Conservation (phyloP, 1,140 invertebrate genomes). For the Drosophila lacertosa region DNA sequence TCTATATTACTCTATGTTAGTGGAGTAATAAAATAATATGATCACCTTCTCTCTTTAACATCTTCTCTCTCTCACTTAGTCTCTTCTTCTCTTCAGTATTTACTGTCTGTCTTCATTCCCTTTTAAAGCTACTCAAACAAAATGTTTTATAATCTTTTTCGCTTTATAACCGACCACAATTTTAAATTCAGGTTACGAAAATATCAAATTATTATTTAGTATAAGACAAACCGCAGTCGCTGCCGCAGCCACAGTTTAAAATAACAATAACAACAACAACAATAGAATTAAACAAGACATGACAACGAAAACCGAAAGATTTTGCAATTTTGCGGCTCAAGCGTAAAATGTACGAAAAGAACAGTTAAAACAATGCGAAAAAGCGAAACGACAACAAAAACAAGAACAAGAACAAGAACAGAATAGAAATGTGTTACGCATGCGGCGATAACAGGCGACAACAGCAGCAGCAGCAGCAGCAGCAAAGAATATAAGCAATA, state of each 20-base stretch:
- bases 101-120: too few relatives aligned
- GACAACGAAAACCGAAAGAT: neutral
- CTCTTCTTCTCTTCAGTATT: too few relatives aligned
- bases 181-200: neutral
- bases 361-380: conserved; percentile 43
- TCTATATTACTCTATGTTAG: too few relatives aligned
- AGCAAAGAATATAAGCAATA: conserved; percentile 42
- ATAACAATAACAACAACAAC: conserved; percentile 11
- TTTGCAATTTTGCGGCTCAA: conserved; percentile 38
- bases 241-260: neutral
- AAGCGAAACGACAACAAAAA: conserved; percentile 20
- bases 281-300: conserved; percentile 18
- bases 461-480: conserved; percentile 29
- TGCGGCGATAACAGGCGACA: conserved; percentile 34
- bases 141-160: neutral
- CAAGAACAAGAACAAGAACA: conserved; percentile 47
- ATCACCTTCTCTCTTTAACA: too few relatives aligned
- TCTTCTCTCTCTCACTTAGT: too few relatives aligned
- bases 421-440: conserved; percentile 63
- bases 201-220: neutral
- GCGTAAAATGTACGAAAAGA: conserved; percentile 14
- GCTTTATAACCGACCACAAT: neutral
- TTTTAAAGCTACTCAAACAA: too few relatives aligned
- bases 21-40: too few relatives aligned
- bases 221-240: conserved; percentile 36